Conservation (phyloP, 2,888 invertebrate genomes). For the Agrotis clavis region DNA sequence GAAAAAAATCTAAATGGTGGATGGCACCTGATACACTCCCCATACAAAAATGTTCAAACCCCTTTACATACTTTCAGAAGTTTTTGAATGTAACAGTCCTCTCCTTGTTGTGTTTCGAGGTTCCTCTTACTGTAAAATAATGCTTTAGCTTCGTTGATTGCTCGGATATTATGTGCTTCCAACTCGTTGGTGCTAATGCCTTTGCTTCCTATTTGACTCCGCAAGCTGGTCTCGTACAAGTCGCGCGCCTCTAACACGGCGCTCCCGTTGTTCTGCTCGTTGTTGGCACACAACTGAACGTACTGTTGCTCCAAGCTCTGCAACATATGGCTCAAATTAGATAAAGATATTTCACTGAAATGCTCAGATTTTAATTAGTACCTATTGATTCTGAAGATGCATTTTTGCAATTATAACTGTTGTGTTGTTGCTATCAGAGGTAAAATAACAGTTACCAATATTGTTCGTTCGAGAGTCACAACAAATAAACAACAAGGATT, state of each 20-base stretch:
- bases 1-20: too few species aligned
- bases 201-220: conserved; percentile 6
- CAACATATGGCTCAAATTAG: conserved; percentile 14
- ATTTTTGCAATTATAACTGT: neutral
- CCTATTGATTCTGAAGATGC: neutral
- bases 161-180: conserved; percentile 48
- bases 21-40: too few species aligned
- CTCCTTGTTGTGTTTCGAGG: conserved; percentile 25
- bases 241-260: conserved; percentile 39
- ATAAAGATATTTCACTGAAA: neutral
- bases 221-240: conserved; percentile 40
- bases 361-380: neutral
- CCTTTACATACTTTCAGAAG: conserved; percentile 51
- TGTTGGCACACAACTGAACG: conserved; percentile 35
- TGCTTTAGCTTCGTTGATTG: conserved; percentile 39
- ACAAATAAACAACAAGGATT: neutral
- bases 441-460: neutral
- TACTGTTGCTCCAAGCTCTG: conserved; percentile 44
- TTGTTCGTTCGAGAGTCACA: neutral
- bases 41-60: too few species aligned
- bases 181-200: conserved; percentile 49
- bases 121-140: conserved; percentile 49
- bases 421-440: neutral
- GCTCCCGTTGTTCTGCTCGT: conserved; percentile 44
- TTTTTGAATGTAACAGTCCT: conserved; percentile 40